Evolutionary conservation across 2,888 invertebrate genomes (phyloP).

Genomic region (Empis livida): DNA sequence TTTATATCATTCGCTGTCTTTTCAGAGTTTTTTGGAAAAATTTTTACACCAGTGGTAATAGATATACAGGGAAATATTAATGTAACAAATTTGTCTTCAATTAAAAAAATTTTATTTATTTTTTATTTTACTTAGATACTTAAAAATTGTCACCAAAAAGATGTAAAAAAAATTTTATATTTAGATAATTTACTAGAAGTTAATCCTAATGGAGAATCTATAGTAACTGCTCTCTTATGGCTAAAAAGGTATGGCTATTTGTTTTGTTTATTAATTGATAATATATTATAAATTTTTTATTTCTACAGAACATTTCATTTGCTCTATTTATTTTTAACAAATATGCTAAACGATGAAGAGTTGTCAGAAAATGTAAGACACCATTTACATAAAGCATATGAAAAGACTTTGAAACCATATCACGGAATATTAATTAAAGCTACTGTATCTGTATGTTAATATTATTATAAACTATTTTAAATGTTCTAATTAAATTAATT

Average conservation of each 20-base stretch:
- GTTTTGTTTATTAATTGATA: background rate
- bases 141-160: conserved; percentile 39
- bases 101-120: background rate
- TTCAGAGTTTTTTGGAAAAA: conserved; percentile 59
- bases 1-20: too few relatives aligned
- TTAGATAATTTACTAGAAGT: conserved; percentile 60
- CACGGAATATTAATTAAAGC: conserved; percentile 67
- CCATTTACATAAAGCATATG: conserved; percentile 53
- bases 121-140: conserved; percentile 43
- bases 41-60: conserved; percentile 58
- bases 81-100: conserved; percentile 36
- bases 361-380: conserved; percentile 43
- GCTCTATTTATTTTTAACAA: conserved; percentile 31
- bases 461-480: background rate
- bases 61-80: conserved; percentile 68
- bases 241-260: conserved; percentile 48
- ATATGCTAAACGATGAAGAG: conserved; percentile 27
- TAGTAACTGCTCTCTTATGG: conserved; percentile 58
- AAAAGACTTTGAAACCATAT: conserved; percentile 54
- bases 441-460: conserved; percentile 49
- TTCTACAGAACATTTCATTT: conserved; percentile 26
- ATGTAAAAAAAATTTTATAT: conserved; percentile 42
- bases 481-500: background rate
- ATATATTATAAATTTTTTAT: background rate
- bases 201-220: conserved; percentile 38